These are phyloP conservation scores for Sarcophaga variegata DNA, from an alignment of 2,888 invertebrate species.

Conservation along the genomic window DNA sequence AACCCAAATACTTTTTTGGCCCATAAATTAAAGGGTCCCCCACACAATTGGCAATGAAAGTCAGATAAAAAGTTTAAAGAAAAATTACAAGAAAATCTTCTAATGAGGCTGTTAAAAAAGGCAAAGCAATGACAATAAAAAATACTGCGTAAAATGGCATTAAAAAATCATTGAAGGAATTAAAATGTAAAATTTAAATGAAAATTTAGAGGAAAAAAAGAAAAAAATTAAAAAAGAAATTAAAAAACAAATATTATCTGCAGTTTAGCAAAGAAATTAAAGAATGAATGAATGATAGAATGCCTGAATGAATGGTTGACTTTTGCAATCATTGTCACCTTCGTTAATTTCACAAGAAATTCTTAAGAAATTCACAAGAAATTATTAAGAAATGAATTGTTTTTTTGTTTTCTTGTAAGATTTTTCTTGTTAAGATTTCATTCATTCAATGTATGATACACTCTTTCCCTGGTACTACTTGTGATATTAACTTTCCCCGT, in stretches of 20 bases:
- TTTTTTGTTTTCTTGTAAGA: conserved; percentile 20
- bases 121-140: not conserved
- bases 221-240: not conserved
- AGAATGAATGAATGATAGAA: not conserved
- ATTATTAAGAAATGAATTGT: not conserved
- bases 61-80: not conserved
- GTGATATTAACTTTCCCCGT: conserved; percentile 1
- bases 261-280: not conserved
- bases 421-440: conserved; percentile 41
- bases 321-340: conserved; percentile 37
- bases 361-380: not conserved
- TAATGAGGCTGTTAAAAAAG: conserved; percentile 5
- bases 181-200: not conserved
- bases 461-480: too few species aligned
- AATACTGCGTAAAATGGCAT: conserved; percentile 44
- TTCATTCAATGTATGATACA: conserved; percentile 43
- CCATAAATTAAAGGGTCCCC: conserved; percentile 38
- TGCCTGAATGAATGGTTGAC: not conserved
- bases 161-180: conserved; percentile 12
- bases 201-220: not conserved
- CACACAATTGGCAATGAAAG: conserved; percentile 24
- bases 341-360: conserved; percentile 6
- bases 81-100: not conserved
- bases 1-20: not conserved
- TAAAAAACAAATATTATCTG: not conserved